phyloP scores from a whole-genome alignment of 2,888 invertebrate genomes.

The Hoplodrina ambigua region DNA sequence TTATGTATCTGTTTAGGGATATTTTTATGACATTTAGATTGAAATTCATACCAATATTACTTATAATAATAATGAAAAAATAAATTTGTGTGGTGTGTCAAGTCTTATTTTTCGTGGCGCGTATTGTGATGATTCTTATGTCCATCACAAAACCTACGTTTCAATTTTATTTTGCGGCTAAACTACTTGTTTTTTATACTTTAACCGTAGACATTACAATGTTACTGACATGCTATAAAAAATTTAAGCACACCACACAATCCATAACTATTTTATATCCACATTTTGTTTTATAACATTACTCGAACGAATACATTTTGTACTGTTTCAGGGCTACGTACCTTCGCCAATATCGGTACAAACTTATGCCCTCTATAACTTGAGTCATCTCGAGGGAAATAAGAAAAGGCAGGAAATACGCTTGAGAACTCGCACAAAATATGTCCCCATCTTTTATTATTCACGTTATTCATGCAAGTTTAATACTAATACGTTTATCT shows the following conservation, averaged over 20 bases:
- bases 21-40: too few species aligned
- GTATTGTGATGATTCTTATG: too few species aligned
- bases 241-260: conserved; percentile 22
- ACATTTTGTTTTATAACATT: conserved; percentile 43
- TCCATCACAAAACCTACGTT: too few species aligned
- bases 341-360: conserved; percentile 77
- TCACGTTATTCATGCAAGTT: conserved; percentile 73
- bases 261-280: conserved; percentile 38
- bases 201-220: conserved; percentile 1
- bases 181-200: neutral
- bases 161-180: too few species aligned
- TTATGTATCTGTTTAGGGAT: too few species aligned
- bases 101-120: too few species aligned
- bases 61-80: too few species aligned
- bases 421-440: conserved; percentile 84
- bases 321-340: conserved; percentile 62
- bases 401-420: conserved; percentile 86
- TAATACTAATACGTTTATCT: conserved; percentile 70
- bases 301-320: conserved; percentile 54
- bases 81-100: too few species aligned
- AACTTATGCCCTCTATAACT: conserved; percentile 87
- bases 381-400: conserved; percentile 88
- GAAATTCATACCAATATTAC: too few species aligned
- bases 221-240: conserved; percentile 16
- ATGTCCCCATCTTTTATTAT: conserved; percentile 82